A percentile compares a stretch with the other conserved stretches of the same genome.
phyloP scores from a whole-genome alignment of 1,140 invertebrate genomes.

The Rhyacophila brunnea region DNA sequence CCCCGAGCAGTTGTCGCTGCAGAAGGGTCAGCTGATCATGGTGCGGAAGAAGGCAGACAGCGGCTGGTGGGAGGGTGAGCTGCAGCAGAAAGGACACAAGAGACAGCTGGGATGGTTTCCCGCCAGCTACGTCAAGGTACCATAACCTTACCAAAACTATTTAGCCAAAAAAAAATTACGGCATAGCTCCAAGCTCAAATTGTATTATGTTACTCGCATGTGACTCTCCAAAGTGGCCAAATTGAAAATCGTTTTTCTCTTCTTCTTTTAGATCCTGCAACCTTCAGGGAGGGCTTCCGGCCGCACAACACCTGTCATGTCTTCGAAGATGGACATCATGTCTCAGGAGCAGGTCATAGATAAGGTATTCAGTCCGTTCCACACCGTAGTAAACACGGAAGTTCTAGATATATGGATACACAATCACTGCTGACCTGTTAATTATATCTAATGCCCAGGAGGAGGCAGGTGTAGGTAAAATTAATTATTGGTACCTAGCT shows the following conservation, averaged over 20 bases:
- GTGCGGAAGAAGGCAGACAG: conserved; percentile 94
- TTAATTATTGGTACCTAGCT: no score
- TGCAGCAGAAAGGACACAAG: conserved; percentile 95
- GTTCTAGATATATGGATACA: no score
- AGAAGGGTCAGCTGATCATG: conserved; percentile 92
- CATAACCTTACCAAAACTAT: no score
- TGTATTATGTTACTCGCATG: no score
- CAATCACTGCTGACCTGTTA: no score
- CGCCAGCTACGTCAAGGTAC: conserved; percentile 94
- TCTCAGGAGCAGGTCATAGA: conserved; percentile 50
- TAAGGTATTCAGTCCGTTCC: no score
- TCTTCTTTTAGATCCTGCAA: conserved; percentile 41
- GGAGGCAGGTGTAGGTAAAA: no score
- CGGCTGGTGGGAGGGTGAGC: conserved; percentile 99
- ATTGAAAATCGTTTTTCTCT: not conserved
- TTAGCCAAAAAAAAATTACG: no score
- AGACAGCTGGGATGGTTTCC: conserved; percentile 97
- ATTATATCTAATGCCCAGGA: no score
- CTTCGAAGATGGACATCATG: conserved; percentile 59
- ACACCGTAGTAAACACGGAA: no score
- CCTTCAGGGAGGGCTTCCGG: conserved; percentile 64
- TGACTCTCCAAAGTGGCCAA: no score
- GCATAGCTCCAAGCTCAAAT: no score
- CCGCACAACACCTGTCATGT: conserved; percentile 68
- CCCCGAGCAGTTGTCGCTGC: conserved; percentile 84